A percentile compares a stretch with the other conserved stretches of the same genome.
These are phyloP conservation scores for Sylvilagus bachmani DNA, from an alignment of 2,113 vertebrate species.

Conservation along the genomic window DNA sequence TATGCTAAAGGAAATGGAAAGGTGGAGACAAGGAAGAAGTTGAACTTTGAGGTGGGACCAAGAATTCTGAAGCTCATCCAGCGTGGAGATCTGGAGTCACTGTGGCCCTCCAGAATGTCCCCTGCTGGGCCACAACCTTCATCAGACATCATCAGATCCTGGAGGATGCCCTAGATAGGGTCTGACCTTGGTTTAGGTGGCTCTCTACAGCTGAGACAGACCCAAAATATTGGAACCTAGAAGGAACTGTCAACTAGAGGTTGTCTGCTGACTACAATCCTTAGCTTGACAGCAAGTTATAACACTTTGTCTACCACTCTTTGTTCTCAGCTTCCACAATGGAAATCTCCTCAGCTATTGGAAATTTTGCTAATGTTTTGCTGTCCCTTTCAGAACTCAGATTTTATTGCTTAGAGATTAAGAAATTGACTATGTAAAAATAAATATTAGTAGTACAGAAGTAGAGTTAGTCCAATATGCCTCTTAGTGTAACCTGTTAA, in stretches of 20 bases:
- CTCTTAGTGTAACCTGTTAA: background rate
- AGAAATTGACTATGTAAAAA: background rate
- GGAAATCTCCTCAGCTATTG: background rate
- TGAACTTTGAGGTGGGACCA: background rate
- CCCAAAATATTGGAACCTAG: background rate
- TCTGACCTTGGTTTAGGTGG: background rate
- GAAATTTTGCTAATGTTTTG: background rate
- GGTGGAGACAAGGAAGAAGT: background rate
- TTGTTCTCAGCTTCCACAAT: background rate
- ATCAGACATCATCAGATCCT: rapidly evolving
- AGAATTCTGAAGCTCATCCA: background rate
- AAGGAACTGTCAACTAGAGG: background rate
- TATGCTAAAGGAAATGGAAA: background rate
- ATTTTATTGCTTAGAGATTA: slow-evolving; percentile 19
- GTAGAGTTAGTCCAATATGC: background rate
- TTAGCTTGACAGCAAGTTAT: background rate
- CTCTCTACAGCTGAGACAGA: background rate
- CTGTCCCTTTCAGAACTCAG: background rate
- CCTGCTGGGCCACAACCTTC: background rate
- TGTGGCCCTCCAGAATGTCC: background rate
- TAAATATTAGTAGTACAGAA: background rate
- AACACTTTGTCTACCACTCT: background rate
- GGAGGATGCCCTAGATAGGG: background rate
- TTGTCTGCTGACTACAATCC: background rate
- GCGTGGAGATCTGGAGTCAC: background rate